phyloP scores from a whole-genome alignment of 2,797 vertebrate species.

The Sternarchorhynchus goeldii region DNA sequence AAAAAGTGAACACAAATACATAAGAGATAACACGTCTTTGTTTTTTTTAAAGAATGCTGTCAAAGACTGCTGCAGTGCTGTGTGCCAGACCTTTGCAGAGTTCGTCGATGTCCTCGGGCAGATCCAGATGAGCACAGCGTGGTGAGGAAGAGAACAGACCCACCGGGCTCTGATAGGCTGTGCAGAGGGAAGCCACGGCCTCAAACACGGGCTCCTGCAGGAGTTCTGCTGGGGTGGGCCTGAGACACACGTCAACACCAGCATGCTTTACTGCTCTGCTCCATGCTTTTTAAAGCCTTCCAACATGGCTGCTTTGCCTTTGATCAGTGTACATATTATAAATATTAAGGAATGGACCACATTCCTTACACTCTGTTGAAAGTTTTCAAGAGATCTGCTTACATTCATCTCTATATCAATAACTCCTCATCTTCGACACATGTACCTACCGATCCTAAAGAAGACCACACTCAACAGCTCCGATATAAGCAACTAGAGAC shows the following conservation, averaged over 20 bases:
- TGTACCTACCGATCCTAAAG: too few species aligned
- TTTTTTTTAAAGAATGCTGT: not conserved
- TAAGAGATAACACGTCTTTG: not conserved
- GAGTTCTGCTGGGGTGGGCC: conserved; percentile 85
- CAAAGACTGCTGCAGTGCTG: not conserved
- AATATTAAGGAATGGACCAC: too few species aligned
- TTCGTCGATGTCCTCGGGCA: conserved; percentile 92
- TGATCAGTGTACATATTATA: too few species aligned
- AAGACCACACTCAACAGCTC: too few species aligned
- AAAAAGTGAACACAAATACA: not conserved
- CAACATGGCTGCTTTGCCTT: too few species aligned
- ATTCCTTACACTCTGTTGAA: too few species aligned
- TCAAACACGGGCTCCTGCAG: conserved; percentile 81
- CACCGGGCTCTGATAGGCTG: conserved; percentile 80
- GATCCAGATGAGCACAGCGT: conserved; percentile 87
- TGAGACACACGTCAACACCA: conserved; percentile 57
- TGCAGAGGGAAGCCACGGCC: conserved; percentile 78
- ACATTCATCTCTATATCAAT: too few species aligned
- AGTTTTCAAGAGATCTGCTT: too few species aligned
- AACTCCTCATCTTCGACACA: too few species aligned
- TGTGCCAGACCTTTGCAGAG: conserved; percentile 84
- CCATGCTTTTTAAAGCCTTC: too few species aligned
- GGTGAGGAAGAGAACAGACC: conserved; percentile 90
- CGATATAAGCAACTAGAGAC: too few species aligned
- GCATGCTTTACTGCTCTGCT: not conserved